A percentile compares a stretch with the other conserved stretches of the same genome.
Conservation (phyloP, 2,113 vertebrate genomes). For the Dasyprocta punctata region DNA sequence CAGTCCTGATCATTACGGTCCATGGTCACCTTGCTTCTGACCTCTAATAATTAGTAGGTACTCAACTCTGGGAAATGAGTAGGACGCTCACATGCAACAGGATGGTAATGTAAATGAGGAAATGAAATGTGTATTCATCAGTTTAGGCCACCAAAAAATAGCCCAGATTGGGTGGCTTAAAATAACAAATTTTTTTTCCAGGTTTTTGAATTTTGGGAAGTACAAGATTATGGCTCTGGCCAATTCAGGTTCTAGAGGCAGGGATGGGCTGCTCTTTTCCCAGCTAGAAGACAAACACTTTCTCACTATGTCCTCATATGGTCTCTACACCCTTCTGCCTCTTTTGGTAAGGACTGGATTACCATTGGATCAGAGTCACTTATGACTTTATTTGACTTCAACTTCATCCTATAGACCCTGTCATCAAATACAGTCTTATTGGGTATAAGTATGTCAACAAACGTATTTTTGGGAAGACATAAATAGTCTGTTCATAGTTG, state of each 20-base stretch:
- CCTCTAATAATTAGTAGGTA: not conserved
- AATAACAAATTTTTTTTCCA: not conserved
- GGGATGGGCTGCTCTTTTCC: not conserved
- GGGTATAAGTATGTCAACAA: not conserved
- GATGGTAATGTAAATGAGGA: not conserved
- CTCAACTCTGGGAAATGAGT: not conserved
- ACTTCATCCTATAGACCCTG: not conserved
- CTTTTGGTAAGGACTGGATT: not conserved
- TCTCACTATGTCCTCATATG: not conserved
- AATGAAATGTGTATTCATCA: not conserved
- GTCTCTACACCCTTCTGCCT: not conserved
- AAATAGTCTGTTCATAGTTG: not conserved
- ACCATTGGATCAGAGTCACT: not conserved
- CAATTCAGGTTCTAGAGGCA: not conserved
- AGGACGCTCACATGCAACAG: not conserved
- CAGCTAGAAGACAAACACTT: not conserved
- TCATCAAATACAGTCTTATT: not conserved
- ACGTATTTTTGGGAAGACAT: not conserved
- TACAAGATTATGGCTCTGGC: too few species aligned
- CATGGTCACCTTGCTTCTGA: not conserved
- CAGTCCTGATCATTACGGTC: not conserved
- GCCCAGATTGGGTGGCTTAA: not conserved
- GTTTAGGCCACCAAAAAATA: not conserved
- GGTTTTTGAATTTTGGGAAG: not conserved
- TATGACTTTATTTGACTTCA: not conserved